Conservation (phyloP, 2,888 invertebrate genomes). For the Capitulum mitella region DNA sequence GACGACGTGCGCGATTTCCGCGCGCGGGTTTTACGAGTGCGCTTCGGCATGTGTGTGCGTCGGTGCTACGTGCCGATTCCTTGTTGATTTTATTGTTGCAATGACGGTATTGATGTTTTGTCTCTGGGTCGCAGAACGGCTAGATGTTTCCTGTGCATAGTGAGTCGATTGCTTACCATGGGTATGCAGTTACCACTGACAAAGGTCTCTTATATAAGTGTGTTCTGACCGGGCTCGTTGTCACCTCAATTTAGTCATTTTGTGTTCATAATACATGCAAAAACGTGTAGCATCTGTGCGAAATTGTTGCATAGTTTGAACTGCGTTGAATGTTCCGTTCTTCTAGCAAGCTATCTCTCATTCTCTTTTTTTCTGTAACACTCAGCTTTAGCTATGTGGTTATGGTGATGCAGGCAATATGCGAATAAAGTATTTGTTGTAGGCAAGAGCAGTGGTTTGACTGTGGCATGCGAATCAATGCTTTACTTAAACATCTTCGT, state of each 20-base stretch:
- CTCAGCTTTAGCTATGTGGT: background rate
- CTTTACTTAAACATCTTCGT: no score
- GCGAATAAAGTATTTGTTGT: background rate
- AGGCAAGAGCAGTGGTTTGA: background rate
- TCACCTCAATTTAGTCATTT: conserved; percentile 7
- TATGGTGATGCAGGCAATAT: background rate
- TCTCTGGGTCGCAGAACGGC: background rate
- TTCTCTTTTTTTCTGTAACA: background rate
- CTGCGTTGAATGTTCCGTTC: background rate
- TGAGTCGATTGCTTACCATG: background rate
- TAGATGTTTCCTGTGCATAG: background rate
- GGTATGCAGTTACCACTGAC: background rate
- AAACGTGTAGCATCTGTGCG: background rate
- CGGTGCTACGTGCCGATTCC: background rate
- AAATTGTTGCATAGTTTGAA: no score
- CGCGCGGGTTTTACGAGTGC: background rate
- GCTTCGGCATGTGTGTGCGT: background rate
- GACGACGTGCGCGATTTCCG: background rate
- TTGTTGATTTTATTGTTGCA: background rate
- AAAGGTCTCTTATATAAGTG: background rate
- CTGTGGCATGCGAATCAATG: background rate
- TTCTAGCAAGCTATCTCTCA: background rate
- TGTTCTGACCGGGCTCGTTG: background rate
- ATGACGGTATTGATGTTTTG: background rate
- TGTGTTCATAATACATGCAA: conserved; percentile 19